Conservation (phyloP, 2,113 vertebrate species). For the Neodontobutis hainanensis region DNA sequence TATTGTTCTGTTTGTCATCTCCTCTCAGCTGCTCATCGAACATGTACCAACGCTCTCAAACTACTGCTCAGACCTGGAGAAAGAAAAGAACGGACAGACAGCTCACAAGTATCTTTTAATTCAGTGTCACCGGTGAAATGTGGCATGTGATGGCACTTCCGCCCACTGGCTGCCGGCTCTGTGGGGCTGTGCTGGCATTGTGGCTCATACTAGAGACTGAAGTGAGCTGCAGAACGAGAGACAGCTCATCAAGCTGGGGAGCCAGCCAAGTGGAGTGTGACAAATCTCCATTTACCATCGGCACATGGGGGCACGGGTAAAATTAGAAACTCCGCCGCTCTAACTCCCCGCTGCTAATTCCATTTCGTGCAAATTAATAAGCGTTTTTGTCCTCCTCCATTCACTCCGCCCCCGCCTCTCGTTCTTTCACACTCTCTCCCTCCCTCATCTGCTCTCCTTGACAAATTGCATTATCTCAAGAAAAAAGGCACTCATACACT, state of each 20-base stretch:
- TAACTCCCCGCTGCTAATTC: slow-evolving; percentile 82
- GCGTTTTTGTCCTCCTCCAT: slow-evolving; percentile 73
- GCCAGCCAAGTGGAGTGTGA: slow-evolving; percentile 87
- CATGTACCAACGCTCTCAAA: too few relatives aligned
- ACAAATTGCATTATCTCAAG: slow-evolving; percentile 78
- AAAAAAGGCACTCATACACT: slow-evolving; percentile 73
- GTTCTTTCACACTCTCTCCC: slow-evolving; percentile 41
- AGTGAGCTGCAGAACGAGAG: slow-evolving; percentile 70
- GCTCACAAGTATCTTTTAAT: slow-evolving; percentile 30
- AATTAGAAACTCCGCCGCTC: slow-evolving; percentile 77
- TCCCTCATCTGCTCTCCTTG: slow-evolving; percentile 72
- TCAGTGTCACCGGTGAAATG: slow-evolving; percentile 70
- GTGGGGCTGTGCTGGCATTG: slow-evolving; percentile 55
- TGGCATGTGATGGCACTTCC: slow-evolving; percentile 65
- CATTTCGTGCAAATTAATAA: slow-evolving; percentile 86
- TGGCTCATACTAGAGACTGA: slow-evolving; percentile 60
- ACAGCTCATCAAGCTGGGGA: slow-evolving; percentile 81
- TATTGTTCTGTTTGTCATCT: too few relatives aligned
- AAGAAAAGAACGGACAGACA: slow-evolving; percentile 9
- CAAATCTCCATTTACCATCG: slow-evolving; percentile 90
- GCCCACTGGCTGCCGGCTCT: slow-evolving; percentile 53
- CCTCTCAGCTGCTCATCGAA: too few relatives aligned
- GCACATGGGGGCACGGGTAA: slow-evolving; percentile 81
- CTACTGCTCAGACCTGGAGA: background rate
- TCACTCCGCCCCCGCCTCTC: slow-evolving; percentile 43